phyloP scores from a whole-genome alignment of 2,888 invertebrate genomes.

The Eupeodes luniger region DNA sequence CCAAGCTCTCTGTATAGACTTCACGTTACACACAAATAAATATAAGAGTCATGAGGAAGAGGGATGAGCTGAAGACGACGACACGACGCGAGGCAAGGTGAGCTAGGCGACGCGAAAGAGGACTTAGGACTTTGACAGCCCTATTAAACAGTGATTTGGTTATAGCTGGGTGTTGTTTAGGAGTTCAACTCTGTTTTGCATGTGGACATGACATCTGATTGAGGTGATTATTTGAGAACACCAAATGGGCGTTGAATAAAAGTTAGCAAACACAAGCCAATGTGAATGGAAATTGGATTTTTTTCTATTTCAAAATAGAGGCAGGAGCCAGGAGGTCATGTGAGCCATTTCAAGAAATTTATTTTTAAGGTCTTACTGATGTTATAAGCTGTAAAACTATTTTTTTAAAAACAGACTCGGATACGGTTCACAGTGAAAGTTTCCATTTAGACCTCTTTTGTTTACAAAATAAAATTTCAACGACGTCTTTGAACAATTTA shows the following conservation, averaged over 20 bases:
- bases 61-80: neutral
- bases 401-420: too few relatives aligned
- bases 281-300: slow-evolving; percentile 27
- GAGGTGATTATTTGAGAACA: slow-evolving; percentile 74
- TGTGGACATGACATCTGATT: slow-evolving; percentile 71
- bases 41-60: neutral
- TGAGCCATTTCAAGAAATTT: slow-evolving; percentile 31
- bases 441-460: too few relatives aligned
- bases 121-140: slow-evolving; percentile 59
- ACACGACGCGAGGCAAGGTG: too few relatives aligned
- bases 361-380: neutral
- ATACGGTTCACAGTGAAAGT: too few relatives aligned
- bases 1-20: slow-evolving; percentile 20
- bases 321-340: slow-evolving; percentile 50
- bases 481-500: too few relatives aligned
- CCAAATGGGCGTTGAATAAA: slow-evolving; percentile 63
- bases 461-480: too few relatives aligned
- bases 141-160: slow-evolving; percentile 66
- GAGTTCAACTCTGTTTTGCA: slow-evolving; percentile 52
- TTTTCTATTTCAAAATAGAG: neutral
- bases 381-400: neutral
- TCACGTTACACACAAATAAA: slow-evolving; percentile 32
- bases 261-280: slow-evolving; percentile 42
- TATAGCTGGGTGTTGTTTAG: slow-evolving; percentile 47
- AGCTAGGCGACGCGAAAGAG: neutral